These are phyloP conservation scores for Tragulus kanchil DNA, from an alignment of 2,113 vertebrate genomes.

Conservation along the genomic window DNA sequence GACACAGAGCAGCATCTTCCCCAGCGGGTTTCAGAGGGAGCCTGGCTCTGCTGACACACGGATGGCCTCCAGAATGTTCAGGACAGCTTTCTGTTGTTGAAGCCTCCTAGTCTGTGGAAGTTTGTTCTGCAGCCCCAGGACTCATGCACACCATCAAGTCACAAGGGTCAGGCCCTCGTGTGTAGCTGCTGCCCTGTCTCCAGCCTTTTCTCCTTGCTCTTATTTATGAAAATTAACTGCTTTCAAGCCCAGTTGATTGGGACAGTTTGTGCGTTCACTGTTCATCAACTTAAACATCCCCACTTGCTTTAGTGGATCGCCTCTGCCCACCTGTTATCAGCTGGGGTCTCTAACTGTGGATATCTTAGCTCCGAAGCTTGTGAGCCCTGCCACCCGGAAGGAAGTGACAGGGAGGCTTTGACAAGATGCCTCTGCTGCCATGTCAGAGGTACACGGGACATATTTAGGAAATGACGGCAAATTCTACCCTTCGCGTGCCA, in stretches of 20 bases:
- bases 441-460: accelerated
- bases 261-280: too few species aligned
- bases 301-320: too few species aligned
- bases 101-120: accelerated
- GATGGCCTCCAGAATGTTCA: not conserved
- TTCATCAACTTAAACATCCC: not conserved
- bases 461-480: not conserved
- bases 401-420: not conserved
- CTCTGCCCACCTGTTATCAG: not conserved
- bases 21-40: not conserved
- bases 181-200: not conserved
- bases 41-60: accelerated
- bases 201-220: not conserved
- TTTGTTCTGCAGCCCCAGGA: not conserved
- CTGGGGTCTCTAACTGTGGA: not conserved
- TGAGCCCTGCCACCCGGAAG: too few species aligned
- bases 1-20: not conserved
- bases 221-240: not conserved
- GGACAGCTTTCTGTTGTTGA: not conserved
- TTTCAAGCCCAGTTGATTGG: not conserved
- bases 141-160: accelerated
- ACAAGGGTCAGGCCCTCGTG: too few species aligned
- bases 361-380: not conserved
- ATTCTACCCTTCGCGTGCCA: accelerated
- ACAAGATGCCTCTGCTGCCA: not conserved